Evolutionary conservation across 2,113 vertebrate genomes (phyloP), one percentile per base, ranked within the genome.

Genomic region (Coregonus clupeaformis): DNA sequence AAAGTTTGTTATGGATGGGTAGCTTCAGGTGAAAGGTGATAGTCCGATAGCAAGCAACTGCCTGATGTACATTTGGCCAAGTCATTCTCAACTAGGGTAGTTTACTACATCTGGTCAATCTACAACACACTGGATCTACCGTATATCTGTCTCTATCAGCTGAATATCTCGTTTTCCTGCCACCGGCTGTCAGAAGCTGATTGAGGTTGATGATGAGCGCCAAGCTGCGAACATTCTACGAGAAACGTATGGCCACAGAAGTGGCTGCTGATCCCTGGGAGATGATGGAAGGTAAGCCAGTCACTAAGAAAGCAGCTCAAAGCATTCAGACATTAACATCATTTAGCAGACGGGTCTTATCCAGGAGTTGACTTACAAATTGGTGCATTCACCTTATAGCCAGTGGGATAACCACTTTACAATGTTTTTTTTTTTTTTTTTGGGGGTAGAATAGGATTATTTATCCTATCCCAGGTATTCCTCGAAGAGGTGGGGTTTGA

Each of bases 101-200:
- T 3, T 62, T 62, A 5, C 9, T 11, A 62, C 20, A 22, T 9
- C 16, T 62, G 3, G 59, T 18, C 59, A 22, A 24, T 7, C 3
- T 22, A 25, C 14, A 0, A 1, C 11, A 13, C 1, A 18, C 3
- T 52, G n/a, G 14, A 52, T 52, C 4, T 52, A n/a, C n/a, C n/a
- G 2, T 18, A 4, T 5, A 49, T 1, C 14, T 3, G 63, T 71
- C 14, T 74, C 24, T 57, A 29, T 1, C 72, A 99, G 98, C 94
- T 99, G 72, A 99, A 99, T 88, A 98, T 99, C 74, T 99, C 98
- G 32, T 99, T 96, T n/a, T 88, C 97, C 98, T 22, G 97, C 98
- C 89, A 99, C 97, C 76, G 98, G 98, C 93, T 99, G 97, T 84
- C 98, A 99, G 80, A 99, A 99, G 36, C 94, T 99, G 25, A 96